Evolutionary conservation across 2,888 invertebrate genomes (phyloP).

Genomic region (Dolichomitus sp.): DNA sequence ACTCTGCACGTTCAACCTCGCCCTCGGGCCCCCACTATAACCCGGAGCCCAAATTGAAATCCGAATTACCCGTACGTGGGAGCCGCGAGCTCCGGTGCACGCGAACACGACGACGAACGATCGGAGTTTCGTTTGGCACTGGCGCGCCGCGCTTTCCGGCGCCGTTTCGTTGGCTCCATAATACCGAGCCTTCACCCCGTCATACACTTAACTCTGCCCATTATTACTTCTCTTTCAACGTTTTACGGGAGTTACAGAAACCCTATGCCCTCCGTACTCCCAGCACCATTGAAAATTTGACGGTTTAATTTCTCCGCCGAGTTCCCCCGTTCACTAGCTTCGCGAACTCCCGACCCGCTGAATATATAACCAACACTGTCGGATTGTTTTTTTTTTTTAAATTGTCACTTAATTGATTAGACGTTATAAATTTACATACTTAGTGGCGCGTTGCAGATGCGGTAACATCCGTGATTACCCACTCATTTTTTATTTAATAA

Average conservation of each 20-base stretch:
- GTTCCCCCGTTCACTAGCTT: neutral
- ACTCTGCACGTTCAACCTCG: constrained; percentile 1
- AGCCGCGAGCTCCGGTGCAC: constrained; percentile 24
- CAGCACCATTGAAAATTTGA: constrained; percentile 51
- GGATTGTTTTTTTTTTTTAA: constrained; percentile 45
- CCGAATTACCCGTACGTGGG: constrained; percentile 41
- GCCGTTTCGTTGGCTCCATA: constrained; percentile 48
- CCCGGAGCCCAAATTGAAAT: constrained; percentile 50
- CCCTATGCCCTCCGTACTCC: constrained; percentile 4
- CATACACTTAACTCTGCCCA: constrained; percentile 14
- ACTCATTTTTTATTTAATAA: constrained; percentile 21
- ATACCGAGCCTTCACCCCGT: constrained; percentile 41
- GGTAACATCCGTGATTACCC: constrained; percentile 20
- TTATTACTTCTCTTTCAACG: constrained; percentile 46
- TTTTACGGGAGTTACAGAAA: constrained; percentile 56
- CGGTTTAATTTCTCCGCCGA: constrained; percentile 40
- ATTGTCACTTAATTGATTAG: constrained; percentile 45
- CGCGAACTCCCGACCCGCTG: neutral
- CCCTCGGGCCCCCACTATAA: neutral
- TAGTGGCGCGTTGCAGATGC: neutral
- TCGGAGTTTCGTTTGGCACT: constrained; percentile 57
- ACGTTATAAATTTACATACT: constrained; percentile 30
- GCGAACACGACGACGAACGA: constrained; percentile 51
- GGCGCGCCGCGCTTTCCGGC: constrained; percentile 38
- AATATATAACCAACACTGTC: constrained; percentile 33